A percentile compares a stretch with the other conserved stretches of the same genome.
These are phyloP conservation scores for Aurelia aurita DNA, from an alignment of 30 jellyfish, hydroid and myxozoan genomes.

Conservation along the genomic window DNA sequence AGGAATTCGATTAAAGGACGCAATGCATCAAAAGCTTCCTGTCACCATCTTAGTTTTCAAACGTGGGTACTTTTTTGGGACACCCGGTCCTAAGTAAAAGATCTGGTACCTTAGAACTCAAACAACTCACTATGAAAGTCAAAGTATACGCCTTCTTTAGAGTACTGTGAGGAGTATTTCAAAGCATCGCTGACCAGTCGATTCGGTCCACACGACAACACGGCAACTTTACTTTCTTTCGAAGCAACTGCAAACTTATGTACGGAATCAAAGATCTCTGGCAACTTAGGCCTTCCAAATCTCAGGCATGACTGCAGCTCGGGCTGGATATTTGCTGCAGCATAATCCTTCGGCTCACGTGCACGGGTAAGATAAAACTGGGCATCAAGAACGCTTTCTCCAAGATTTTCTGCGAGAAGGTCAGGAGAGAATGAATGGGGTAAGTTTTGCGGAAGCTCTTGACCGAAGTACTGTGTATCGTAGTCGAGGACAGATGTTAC, in stretches of 20 bases:
- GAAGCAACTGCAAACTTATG: slow-evolving; percentile 43
- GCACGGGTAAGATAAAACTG: slow-evolving; percentile 78
- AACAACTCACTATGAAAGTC: slow-evolving; percentile 74
- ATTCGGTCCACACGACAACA: slow-evolving; percentile 71
- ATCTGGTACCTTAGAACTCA: slow-evolving; percentile 36
- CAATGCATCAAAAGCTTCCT: no score
- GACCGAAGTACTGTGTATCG: slow-evolving; percentile 64
- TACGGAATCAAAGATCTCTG: slow-evolving; percentile 50
- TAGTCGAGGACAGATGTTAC: slow-evolving; percentile 73
- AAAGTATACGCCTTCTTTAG: slow-evolving; percentile 59
- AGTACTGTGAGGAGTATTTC: slow-evolving; percentile 32
- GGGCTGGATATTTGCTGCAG: slow-evolving; percentile 67
- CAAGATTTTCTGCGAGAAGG: slow-evolving; percentile 38
- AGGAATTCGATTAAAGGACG: no score
- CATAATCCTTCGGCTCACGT: slow-evolving; percentile 67
- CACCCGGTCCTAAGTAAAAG: no score
- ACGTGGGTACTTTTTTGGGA: no score
- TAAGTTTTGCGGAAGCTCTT: slow-evolving; percentile 24
- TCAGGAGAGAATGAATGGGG: slow-evolving; percentile 80
- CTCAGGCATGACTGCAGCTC: slow-evolving; percentile 68
- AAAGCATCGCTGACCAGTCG: slow-evolving; percentile 72
- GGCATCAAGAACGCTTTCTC: slow-evolving; percentile 62
- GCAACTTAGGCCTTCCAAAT: slow-evolving; percentile 83
- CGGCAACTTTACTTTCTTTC: slow-evolving; percentile 67
- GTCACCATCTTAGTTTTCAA: no score